phyloP scores from a whole-genome alignment of 2,797 vertebrate species.

The Enteromius fasciolatus region DNA sequence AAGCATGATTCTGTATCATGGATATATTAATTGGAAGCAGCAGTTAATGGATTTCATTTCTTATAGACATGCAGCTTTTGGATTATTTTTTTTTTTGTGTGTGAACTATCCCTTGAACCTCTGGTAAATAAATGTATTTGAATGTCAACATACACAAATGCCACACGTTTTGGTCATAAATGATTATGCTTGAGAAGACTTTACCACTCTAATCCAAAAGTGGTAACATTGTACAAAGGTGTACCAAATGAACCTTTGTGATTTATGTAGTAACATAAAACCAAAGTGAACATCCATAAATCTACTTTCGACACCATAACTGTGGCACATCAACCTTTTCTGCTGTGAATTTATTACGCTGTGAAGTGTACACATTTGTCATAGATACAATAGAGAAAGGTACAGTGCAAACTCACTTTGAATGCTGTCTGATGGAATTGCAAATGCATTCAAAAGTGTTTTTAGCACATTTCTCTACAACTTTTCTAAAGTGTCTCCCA shows the following conservation, averaged over 20 bases:
- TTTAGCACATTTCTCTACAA: neutral
- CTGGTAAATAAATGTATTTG: neutral
- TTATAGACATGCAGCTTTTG: too few species aligned
- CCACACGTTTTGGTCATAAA: neutral
- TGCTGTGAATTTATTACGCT: conserved; percentile 6
- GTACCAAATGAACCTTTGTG: neutral
- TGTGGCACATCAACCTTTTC: conserved; percentile 13
- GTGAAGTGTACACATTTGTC: conserved; percentile 4
- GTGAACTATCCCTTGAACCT: too few species aligned
- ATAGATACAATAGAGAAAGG: neutral
- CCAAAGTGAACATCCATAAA: conserved; percentile 35
- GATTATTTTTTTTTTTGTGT: too few species aligned
- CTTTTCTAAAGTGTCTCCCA: neutral
- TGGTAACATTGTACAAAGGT: neutral
- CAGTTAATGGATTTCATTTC: too few species aligned
- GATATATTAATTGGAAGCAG: too few species aligned
- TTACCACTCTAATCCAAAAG: neutral
- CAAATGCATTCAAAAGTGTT: neutral
- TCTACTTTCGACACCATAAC: conserved; percentile 29
- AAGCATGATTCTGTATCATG: too few species aligned
- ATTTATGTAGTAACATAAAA: conserved; percentile 29
- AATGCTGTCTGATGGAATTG: conserved; percentile 11
- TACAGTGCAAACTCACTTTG: conserved; percentile 1
- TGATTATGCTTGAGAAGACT: neutral
- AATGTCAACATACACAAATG: neutral